Percentiles rank a stretch among this genome's conserved stretches.
Evolutionary conservation across 2,113 vertebrate genomes (phyloP).

Genomic region (Cichladusa arquata): DNA sequence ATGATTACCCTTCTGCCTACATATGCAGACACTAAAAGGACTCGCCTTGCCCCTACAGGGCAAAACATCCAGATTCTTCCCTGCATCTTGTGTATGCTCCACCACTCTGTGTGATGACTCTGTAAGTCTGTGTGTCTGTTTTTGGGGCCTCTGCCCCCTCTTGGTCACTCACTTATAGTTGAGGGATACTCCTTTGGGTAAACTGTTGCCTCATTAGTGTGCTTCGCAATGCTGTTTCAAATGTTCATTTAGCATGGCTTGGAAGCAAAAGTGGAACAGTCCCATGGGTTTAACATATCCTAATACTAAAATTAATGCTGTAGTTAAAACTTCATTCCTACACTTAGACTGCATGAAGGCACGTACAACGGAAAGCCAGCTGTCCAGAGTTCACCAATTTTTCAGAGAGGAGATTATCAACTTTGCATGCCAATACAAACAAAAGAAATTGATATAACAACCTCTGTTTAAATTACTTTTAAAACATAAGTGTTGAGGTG

Average conservation of each 20-base stretch:
- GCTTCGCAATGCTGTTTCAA: neutral
- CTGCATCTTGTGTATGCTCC: neutral
- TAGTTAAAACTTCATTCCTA: neutral
- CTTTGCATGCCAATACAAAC: neutral
- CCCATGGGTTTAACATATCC: neutral
- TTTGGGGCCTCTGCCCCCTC: neutral
- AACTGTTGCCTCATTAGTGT: neutral
- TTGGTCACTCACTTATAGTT: neutral
- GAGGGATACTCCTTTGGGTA: neutral
- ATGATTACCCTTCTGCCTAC: neutral
- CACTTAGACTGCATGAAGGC: fast-evolving
- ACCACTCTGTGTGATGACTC: too few species aligned
- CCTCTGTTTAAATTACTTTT: neutral
- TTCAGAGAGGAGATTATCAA: neutral
- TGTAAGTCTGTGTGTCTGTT: neutral
- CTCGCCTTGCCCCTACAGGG: neutral
- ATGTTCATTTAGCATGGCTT: neutral
- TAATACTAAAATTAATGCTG: neutral
- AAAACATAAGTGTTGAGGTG: neutral
- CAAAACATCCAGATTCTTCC: neutral
- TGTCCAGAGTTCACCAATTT: neutral
- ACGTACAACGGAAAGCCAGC: fast-evolving
- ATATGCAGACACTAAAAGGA: neutral
- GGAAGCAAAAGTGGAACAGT: neutral
- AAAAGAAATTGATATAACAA: neutral